Evolutionary conservation across 2,113 vertebrate species (phyloP), one percentile per base, ranked within the genome.

Genomic region (Rhabdornis inornatus): DNA sequence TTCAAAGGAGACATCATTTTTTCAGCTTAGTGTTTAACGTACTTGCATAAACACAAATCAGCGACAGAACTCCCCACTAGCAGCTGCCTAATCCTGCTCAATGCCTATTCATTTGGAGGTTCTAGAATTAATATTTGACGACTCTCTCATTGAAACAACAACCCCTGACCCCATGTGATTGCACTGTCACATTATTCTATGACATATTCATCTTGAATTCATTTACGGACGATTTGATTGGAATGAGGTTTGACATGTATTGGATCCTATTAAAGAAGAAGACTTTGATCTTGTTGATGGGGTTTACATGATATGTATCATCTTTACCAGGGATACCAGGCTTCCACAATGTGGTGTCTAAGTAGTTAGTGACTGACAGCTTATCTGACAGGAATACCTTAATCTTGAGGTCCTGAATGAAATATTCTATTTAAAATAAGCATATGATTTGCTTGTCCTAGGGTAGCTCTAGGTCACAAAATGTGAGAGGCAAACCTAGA

Each of bases 41-140:
- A 92, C 96, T 97, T 97, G 95, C 92, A 97, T 96, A 96, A 94
- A 96, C 96, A 97, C 97, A 97, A 98, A 97, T 98, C 97, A 98
- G 94, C 59, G 77, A 96, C 94, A 96, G 91, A 95, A 95, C 68
- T n/a, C 85, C 96, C 95, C 96, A 97, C 94, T 96, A 97, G 92
- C 97, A 97, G 95, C 96, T 92, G 69, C 91, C 95, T 98, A 98
- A 98, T 98, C 97, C 95, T 74, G 91, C 92, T 97, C 98, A 97
- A 96, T 97, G 97, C 94, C 97, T 97, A 96, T 97, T 98, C 97
- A 97, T 98, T 97, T 97, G 96, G 95, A 98, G 85, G 82, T 98
- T 98, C 97, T 97, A 98, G 97, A 98, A 98, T 98, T 98, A 97
- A 98, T 98, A 98, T 98, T 97, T 98, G 98, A 98, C 96, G 98